Evolutionary conservation across 1,140 invertebrate genomes (phyloP).

Genomic region (Agrypnia vestita): DNA sequence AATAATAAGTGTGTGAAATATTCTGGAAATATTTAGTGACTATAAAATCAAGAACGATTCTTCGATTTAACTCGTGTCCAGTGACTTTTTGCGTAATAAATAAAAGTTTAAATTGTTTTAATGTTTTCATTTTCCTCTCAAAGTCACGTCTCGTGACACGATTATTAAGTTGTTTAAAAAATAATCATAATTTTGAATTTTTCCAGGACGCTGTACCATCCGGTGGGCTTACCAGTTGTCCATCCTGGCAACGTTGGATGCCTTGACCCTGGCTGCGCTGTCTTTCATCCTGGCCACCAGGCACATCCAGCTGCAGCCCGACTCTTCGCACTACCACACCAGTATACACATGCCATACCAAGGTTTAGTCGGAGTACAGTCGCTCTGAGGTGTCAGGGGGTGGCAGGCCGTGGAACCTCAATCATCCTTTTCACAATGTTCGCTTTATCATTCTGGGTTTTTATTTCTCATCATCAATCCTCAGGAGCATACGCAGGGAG

Average conservation of each 20-base stretch:
- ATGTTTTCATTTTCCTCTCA: too few relatives aligned
- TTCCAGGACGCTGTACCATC: slow-evolving; percentile 87
- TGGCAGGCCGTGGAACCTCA: not conserved
- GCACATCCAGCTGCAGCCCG: slow-evolving; percentile 88
- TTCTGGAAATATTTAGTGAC: too few relatives aligned
- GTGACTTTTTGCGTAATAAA: too few relatives aligned
- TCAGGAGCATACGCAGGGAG: too few relatives aligned
- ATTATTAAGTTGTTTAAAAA: slow-evolving; percentile 33
- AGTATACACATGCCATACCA: slow-evolving; percentile 74
- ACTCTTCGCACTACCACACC: slow-evolving; percentile 84
- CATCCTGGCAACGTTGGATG: slow-evolving; percentile 91
- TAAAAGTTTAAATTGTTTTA: too few relatives aligned
- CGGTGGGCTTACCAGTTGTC: slow-evolving; percentile 97
- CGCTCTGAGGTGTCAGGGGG: slow-evolving; percentile 1
- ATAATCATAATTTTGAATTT: slow-evolving; percentile 68
- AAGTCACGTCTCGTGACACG: too few relatives aligned
- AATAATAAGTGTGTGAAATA: too few relatives aligned
- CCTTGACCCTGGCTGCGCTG: slow-evolving; percentile 88
- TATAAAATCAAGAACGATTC: too few relatives aligned
- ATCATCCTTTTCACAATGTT: not conserved
- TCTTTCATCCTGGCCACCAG: slow-evolving; percentile 95
- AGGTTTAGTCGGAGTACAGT: slow-evolving; percentile 68
- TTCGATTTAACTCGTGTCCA: too few relatives aligned
- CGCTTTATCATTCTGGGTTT: not conserved
- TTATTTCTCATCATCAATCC: too few relatives aligned